Percentiles rank a stretch among this genome's conserved stretches.
Conservation (phyloP, 2,888 invertebrate genomes). For the Mamestra brassicae region DNA sequence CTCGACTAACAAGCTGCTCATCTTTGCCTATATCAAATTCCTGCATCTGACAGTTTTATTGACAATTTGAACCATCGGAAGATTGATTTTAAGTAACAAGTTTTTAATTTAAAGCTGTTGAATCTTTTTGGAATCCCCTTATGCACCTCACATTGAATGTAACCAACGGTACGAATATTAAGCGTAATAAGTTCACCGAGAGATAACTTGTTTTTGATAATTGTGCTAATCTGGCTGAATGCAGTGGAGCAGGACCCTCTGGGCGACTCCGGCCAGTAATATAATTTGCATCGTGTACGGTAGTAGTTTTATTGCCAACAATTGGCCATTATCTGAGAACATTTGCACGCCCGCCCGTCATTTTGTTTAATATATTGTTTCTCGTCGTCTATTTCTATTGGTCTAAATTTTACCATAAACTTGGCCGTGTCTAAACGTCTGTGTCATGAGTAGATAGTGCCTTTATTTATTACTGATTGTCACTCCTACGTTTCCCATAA, state of each 20-base stretch:
- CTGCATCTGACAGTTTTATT: conserved; percentile 45
- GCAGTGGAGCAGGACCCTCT: conserved; percentile 70
- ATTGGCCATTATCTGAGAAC: conserved; percentile 81
- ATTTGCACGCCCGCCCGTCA: conserved; percentile 81
- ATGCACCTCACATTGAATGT: neutral
- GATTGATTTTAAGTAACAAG: conserved; percentile 21
- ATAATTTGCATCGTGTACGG: conserved; percentile 83
- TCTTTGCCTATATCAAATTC: conserved; percentile 52
- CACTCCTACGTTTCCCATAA: conserved; percentile 8
- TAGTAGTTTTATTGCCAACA: conserved; percentile 84
- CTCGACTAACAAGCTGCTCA: conserved; percentile 58
- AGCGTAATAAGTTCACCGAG: conserved; percentile 36
- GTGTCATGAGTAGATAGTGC: neutral
- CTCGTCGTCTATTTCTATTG: conserved; percentile 63
- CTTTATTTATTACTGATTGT: conserved; percentile 24
- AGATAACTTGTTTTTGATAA: conserved; percentile 76
- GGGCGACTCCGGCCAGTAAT: conserved; percentile 74
- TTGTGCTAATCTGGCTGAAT: conserved; percentile 73
- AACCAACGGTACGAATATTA: conserved; percentile 21
- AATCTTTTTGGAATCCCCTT: neutral
- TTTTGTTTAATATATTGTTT: conserved; percentile 78
- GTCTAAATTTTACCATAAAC: conserved; percentile 47
- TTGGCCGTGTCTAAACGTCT: conserved; percentile 9
- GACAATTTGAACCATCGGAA: conserved; percentile 31
- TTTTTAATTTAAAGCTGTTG: conserved; percentile 1